Evolutionary conservation across 2,888 invertebrate species (phyloP), one percentile per base, ranked within the genome.

Genomic region (Odontothrips loti): DNA sequence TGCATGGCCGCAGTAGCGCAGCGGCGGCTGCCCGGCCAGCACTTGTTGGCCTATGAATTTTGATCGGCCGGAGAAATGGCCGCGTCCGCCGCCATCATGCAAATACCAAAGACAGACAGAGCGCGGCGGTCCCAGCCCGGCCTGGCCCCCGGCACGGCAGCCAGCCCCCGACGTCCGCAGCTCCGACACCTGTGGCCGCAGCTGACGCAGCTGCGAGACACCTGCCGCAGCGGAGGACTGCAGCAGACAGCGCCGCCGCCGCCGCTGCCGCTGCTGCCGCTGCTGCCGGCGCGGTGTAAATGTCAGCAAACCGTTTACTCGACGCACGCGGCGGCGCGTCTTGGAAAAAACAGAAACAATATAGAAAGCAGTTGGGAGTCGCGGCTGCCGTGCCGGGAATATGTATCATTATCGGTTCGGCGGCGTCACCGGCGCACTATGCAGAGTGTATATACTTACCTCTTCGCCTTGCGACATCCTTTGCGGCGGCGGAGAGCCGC

Each of bases 111-210:
- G 2, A 43, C 34, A 43, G 34, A 43, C 34, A 43, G 34, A 4
- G 34, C n/a, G 34, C 34, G 34, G 34, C n/a, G n/a, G 51, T 17
- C 51, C 51, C 51, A 17, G 15, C 51, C 51, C 51, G 51, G 15
- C 51, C 51, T 8, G 51, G 15, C 51, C 51, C 51, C 51, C 51
- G 1, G 51, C 51, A 12, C 58, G 20, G 58, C 58, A 17, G 20
- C 58, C 58, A 10, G 15, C 20, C 58, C 58, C 9, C 51, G 51
- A 1, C 51, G 51, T 12, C 12, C 58, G 58, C 58, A 17, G 58
- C 58, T 23, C n/a, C 68, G 23, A 68, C 68, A 68, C 68, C 68
- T 75, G 27, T 27, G 68, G 27, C 68, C 23, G 68, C 68, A 75
- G 68, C 68, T 75, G 68, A 23, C 27, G 68, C 68, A 75, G 6